Base-by-base conservation (phyloP, 2,797 vertebrate species). In the Lepilemur ruficaudatus region DNA sequence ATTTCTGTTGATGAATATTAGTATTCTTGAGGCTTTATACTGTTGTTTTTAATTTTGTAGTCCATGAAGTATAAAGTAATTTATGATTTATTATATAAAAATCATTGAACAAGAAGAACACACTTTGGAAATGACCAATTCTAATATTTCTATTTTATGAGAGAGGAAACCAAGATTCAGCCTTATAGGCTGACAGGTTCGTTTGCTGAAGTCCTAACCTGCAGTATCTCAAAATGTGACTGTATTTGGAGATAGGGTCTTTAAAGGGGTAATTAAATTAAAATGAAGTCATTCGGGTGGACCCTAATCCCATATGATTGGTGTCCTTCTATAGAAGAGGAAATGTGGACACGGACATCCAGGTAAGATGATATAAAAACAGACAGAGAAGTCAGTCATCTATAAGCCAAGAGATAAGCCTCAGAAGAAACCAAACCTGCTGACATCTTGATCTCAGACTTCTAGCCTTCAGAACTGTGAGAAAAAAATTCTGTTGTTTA, bases 1-100 rank as follows among this genome's bases (percentile, higher is more conserved):
- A 94, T 95, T 98, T 97, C 86, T 90, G 22, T 95, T 96, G 86
- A 97, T 95, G 1, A 95, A 35, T 97, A 89, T 88, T 96, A 93
- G n/a, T 76, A 97, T 96, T 70, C 72, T 92, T 90, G 82, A 97
- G 55, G 2, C 20, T 96, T 96, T 96, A 70, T 67, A 90, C 13
- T 65, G 23, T 55, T 95, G 91, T 70, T 59, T 97, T 82, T 69
- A 89, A 70, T 89, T 85, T 94, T 94, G 32, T 59, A 91, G 23
- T 38, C 32, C 85, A 92, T 87, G 41, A 90, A 92, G 23, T 70
- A 0, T 82, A 90, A 63, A 50, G 18, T 95, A 91, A 95, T 95
- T 78, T 91, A 13, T 91, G 87, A 65, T 88, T 55, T 76, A 80
- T 63, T 81, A 48, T 48, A 85, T 79, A 43, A 61, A 78, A 96